phyloP scores from a whole-genome alignment of 2,113 vertebrate species.

The Calyptommatus sinebrachiatus region DNA sequence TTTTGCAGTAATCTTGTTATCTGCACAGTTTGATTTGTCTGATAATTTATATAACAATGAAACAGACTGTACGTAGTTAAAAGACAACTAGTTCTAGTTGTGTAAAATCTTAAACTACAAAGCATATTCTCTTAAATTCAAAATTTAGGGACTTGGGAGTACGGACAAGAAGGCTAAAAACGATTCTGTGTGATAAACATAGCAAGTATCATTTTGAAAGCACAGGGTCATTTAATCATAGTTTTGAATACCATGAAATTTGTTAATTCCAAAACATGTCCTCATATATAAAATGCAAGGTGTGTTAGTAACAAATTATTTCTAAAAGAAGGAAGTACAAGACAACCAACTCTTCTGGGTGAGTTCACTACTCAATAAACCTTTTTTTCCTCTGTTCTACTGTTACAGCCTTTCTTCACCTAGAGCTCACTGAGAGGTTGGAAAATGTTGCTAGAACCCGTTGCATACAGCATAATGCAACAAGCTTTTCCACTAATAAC shows the following conservation, averaged over 20 bases:
- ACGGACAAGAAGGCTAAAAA: constrained; percentile 26
- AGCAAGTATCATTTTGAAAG: background rate
- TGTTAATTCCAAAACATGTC: constrained; percentile 50
- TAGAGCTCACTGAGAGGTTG: too few species aligned
- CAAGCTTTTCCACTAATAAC: too few species aligned
- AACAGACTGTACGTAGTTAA: constrained; percentile 42
- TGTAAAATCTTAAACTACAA: constrained; percentile 63
- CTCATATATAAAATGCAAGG: too few species aligned
- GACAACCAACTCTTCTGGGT: too few species aligned
- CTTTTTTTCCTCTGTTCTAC: too few species aligned
- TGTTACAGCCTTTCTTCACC: too few species aligned
- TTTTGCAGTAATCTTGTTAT: constrained; percentile 35
- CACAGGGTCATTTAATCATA: background rate
- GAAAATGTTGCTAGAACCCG: too few species aligned
- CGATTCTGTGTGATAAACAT: background rate
- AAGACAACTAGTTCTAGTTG: constrained; percentile 43
- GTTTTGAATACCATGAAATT: constrained; percentile 25
- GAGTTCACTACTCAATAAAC: too few species aligned
- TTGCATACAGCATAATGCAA: too few species aligned
- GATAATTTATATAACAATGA: constrained; percentile 29
- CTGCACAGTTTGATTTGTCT: constrained; percentile 39
- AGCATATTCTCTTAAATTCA: constrained; percentile 55
- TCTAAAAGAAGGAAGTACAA: too few species aligned
- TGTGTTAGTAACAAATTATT: too few species aligned
- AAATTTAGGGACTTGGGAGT: constrained; percentile 54